Evolutionary conservation across 2,797 vertebrate genomes (phyloP).

Genomic region (Dermochelys coriacea): DNA sequence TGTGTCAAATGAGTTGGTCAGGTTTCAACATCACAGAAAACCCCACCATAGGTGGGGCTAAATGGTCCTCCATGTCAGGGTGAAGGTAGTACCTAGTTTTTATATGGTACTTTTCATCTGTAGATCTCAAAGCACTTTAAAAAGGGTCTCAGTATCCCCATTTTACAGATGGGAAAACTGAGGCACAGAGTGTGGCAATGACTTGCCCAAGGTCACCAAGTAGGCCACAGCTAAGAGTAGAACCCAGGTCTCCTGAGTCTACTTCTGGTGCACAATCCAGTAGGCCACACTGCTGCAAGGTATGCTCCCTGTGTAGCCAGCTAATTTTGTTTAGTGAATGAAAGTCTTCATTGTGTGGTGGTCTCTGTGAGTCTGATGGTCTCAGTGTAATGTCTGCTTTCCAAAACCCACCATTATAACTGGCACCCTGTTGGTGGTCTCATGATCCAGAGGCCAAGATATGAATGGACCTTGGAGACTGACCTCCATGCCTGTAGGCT

Average conservation of each 20-base stretch:
- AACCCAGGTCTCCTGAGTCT: not conserved
- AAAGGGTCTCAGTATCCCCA: not conserved
- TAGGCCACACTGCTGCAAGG: not conserved
- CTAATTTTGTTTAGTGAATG: not conserved
- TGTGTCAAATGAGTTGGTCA: not conserved
- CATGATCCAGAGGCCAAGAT: not conserved
- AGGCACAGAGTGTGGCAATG: not conserved
- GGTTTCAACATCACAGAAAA: not conserved
- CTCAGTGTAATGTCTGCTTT: not conserved
- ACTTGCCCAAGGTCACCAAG: not conserved
- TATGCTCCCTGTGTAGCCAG: not conserved
- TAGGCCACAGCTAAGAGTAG: not conserved
- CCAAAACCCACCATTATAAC: not conserved
- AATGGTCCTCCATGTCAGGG: not conserved
- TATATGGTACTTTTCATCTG: not conserved
- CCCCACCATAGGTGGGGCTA: not conserved
- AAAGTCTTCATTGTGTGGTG: not conserved
- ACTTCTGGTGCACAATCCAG: not conserved
- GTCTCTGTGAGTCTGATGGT: not conserved
- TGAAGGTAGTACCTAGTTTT: not conserved
- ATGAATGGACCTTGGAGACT: not conserved
- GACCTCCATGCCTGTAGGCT: not conserved
- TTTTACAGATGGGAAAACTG: not conserved
- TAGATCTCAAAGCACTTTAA: not conserved
- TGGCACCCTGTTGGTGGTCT: not conserved